phyloP scores from a whole-genome alignment of 2,888 invertebrate species.

The Drosophila rubida region DNA sequence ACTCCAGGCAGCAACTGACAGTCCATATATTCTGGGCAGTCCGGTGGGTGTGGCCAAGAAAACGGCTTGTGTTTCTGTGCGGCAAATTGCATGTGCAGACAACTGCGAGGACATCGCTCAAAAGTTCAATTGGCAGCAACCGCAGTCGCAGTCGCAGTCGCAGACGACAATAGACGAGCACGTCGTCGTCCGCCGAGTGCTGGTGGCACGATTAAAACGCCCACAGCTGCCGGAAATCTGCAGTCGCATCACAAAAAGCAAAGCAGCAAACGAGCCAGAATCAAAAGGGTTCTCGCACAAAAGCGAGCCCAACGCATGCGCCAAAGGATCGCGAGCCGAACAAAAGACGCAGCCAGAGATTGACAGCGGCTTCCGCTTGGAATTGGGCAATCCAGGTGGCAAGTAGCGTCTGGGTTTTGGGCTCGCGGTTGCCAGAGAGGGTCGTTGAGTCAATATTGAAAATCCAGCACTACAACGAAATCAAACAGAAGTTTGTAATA shows the following conservation, averaged over 20 bases:
- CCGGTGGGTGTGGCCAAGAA: slow-evolving; percentile 59
- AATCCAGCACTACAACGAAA: slow-evolving; percentile 48
- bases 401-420: not conserved
- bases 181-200: slow-evolving; percentile 26
- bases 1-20: slow-evolving; percentile 31
- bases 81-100: slow-evolving; percentile 76
- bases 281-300: slow-evolving; percentile 49
- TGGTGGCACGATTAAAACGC: slow-evolving; percentile 73
- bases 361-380: slow-evolving; percentile 69
- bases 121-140: slow-evolving; percentile 55
- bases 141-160: no score
- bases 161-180: slow-evolving; percentile 42
- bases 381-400: slow-evolving; percentile 27
- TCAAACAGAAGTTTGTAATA: slow-evolving; percentile 72
- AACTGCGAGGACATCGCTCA: slow-evolving; percentile 51
- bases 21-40: slow-evolving; percentile 55
- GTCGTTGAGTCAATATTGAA: slow-evolving; percentile 61
- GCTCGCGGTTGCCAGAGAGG: no score
- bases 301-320: slow-evolving; percentile 50
- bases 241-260: not conserved
- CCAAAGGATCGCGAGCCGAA: slow-evolving; percentile 50
- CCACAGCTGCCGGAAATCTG: slow-evolving; percentile 80
- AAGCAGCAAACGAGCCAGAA: no score
- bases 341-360: slow-evolving; percentile 28
- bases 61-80: slow-evolving; percentile 46